Base-by-base conservation (phyloP, 2,113 vertebrate species). In the Formicarius rufipectus region DNA sequence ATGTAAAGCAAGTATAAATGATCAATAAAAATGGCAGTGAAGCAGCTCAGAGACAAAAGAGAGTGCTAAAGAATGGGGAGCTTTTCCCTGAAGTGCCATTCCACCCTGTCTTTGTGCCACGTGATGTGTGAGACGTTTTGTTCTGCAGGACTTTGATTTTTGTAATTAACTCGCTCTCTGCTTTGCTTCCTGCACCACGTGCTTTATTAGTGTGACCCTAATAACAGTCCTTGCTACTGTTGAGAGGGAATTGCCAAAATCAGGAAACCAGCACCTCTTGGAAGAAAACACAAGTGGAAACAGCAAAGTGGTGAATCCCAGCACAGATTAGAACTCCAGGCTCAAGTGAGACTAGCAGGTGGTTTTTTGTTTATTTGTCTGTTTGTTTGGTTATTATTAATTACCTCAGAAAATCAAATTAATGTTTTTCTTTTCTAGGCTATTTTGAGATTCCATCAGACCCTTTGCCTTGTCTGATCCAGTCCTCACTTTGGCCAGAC, bases 141-240 rank as follows among this genome's bases (percentile, higher is more conserved):
- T 89, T 95, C 84, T 56, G 30, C 27, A 8, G 60, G 33, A 72
- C 84, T 89, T 84, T 89, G 73, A 89, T 82, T 94, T 91, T 63
- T 63, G 31, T 33, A 71, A 87, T 91, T 75, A 90, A 40, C 15
- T 60, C 44, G 21, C 7, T 6, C 15, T 72, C 86, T 40, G 14
- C 17, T 69, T 81, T 74, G 30, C 52, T 71, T 49, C 71, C 86
- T 72, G 10, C 27, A 59, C 5, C 25, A 4, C 13, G 20, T 35
- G 35, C 89, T 91, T 74, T 37, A 53, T 21, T 22, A n/a, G 12
- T 55, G 35, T 71, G 39, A 47, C 14, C 58, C 64, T 33, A 33
- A 22, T 35, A 71, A 45, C 13, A 55, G 24, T 39, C 47, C 33
- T 66, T 52, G 33, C 27, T 81, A 20, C 14, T n/a, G 7, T 2